Base-by-base conservation (phyloP, 1,140 invertebrate genomes). In the Diplogasteroides magnus region DNA sequence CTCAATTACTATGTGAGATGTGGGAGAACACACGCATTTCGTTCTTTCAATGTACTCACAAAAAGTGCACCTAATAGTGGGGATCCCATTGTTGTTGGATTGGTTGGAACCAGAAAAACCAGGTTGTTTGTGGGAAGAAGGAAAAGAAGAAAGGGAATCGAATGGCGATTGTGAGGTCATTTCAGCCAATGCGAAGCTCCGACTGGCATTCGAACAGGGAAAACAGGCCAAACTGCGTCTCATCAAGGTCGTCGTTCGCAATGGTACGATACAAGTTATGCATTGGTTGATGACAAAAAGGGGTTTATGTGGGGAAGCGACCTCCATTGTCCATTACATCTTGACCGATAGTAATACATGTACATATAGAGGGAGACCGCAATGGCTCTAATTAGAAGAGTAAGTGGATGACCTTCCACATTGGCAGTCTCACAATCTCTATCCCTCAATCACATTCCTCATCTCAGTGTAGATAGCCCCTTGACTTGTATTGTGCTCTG, bases 201-300 rank as follows among this genome's bases (percentile, higher is more conserved):
- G 71, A 26, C 71, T 77, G 31, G 81, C 83, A 64, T 83, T 82
- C 67, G 75, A 82, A 60, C 61, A 72, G 23, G 83, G 80, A 66
- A 82, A 82, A 74, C 71, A 76, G 55, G 78, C 76, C 61, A 82
- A 83, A 71, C 75, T 83, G 31, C 75, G 80, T 13, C 67, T 82
- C 37, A 82, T 73, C 58, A 82, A 82, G 64, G 68, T 82, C 66
- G 80, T 82, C 32, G 80, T 82, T 57, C 77, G 77, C 27, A 82
- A 82, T 62, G 80, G 78, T 82, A 48, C 3, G 70, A 19, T n/a
- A 59, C 19, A 23, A 57, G 29, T 15, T 23, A n/a, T 2, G 63
- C 19, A 1, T 31, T 31, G 27, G 15, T 74, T 2, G 3, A 19
- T 26, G 32, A n/a, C 26, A 6, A 15, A 15, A 27, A 29, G 48